Base-by-base conservation (phyloP, 2,888 invertebrate species). In the Aquatica leii region DNA sequence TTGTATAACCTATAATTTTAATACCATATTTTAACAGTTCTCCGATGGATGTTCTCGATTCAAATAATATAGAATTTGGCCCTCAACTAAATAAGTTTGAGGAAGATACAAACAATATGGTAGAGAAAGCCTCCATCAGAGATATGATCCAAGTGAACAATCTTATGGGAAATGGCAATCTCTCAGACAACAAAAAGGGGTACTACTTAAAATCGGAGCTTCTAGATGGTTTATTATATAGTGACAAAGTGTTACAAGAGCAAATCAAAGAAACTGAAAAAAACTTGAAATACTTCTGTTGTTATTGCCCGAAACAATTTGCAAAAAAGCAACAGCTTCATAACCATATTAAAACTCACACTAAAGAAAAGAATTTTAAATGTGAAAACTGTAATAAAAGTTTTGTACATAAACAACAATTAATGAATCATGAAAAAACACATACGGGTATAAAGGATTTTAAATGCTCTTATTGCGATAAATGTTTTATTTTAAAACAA, bases 401-500 rank as follows among this genome's bases (percentile, higher is more conserved):
- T 50, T 71, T 64, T 48, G 64, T 43, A 17, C 65, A 63, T 35
- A 66, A 63, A 48, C 67, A 67, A 17, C 64, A 64, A 31, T 40
- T 67, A 53, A 46, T 40, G 8, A 62, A 60, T 31, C 67, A 67
- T 48, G 24, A 55, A 35, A 62, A 65, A 21, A 65, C 43, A 3
- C 63, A 65, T 14, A 11, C 31, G 11, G 60, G 61, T 24, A 18
- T 11, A 9, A 58, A 58, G 37, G 58, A 65, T 5, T 65, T 56
- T 41, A 50, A 73, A 2, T 81, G 81, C 57, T 72, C 73, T 31
- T 72, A 75, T 37, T 81, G 81, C 61, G 69, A 84, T 48, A 87
- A 87, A 74, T 84, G 84, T 0, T 87, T 87, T 78, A 74, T 75
- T 0, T 37, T 69, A 11, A 71, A 71, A 21, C 71, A 73, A 48